A percentile compares a stretch with the other conserved stretches of the same genome.
Evolutionary conservation across 2,888 invertebrate species (phyloP).

Genomic region (Oegoconia quadripuncta): DNA sequence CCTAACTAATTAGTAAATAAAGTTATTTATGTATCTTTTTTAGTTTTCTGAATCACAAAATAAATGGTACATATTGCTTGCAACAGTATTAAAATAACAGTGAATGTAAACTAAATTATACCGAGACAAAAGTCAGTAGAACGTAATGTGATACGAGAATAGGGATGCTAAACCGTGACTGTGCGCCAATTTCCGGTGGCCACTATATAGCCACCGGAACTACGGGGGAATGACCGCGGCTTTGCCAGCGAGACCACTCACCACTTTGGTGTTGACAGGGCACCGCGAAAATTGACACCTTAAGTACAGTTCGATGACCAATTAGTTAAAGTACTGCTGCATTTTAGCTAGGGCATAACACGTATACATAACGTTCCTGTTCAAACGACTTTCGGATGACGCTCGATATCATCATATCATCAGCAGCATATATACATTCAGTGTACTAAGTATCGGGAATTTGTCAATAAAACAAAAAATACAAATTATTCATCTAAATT

Average conservation of each 20-base stretch:
- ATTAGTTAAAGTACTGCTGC: constrained; percentile 25
- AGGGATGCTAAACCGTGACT: constrained; percentile 20
- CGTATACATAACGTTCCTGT: too few relatives aligned
- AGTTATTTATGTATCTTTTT: too few relatives aligned
- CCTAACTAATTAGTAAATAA: too few relatives aligned
- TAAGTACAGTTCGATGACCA: constrained; percentile 22
- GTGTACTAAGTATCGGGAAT: constrained; percentile 1
- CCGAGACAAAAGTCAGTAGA: constrained; percentile 1
- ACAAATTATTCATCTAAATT: constrained; percentile 1
- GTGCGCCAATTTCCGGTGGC: constrained; percentile 26
- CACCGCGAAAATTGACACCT: constrained; percentile 42
- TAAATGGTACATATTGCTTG: too few relatives aligned
- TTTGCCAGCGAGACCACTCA: constrained; percentile 29
- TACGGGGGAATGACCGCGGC: constrained; percentile 25
- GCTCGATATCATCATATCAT: too few relatives aligned
- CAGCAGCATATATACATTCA: too few relatives aligned
- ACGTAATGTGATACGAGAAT: constrained; percentile 6
- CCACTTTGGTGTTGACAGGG: constrained; percentile 31
- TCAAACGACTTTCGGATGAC: too few relatives aligned
- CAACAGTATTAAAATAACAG: too few relatives aligned
- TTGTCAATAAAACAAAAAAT: constrained; percentile 1
- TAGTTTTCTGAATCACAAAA: too few relatives aligned
- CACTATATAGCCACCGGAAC: constrained; percentile 23
- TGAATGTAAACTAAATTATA: too few relatives aligned
- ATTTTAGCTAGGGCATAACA: too few relatives aligned